Base-by-base conservation (phyloP, 2,888 invertebrate species). In the Sepioteuthis lessoniana region DNA sequence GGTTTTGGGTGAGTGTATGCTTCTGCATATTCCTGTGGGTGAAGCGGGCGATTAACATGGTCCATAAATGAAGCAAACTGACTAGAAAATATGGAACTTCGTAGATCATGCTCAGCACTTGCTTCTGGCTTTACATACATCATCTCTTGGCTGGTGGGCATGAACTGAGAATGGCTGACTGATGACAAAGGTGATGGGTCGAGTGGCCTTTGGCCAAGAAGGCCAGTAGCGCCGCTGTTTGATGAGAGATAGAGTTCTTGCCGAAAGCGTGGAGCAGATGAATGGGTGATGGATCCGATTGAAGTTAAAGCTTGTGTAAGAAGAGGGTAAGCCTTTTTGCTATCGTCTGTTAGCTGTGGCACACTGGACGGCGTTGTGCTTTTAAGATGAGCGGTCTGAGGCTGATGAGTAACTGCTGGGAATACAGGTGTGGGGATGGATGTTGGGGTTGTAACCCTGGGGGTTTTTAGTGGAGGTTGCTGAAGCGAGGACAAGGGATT, bases 281-380 rank as follows among this genome's bases (percentile, higher is more conserved):
- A 92, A 31, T 92, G 92, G 42, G 35, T 92, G 8, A 92, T 42
- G 3, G 92, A 92, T 92, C 46, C 92, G n/a, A 92, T 92, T 42
- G 92, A 92, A 47, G 92, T 92, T 42, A 92, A 92, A 92, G 92
- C 92, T 92, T 92, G 92, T 3, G 92, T 92, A 92, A 92, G 92
- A 92, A 92, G 92, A 42, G 92, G 92, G 42, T 92, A 92, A 42
- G 92, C 47, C 92, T 92, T 92, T 47, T 92, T 92, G 47, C 92
- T 92, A n/a, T 92, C 92, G 16, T 92, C 47, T 92, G 92, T 47
- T 42, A 47, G 92, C 46, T n/a, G 47, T 46, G 92, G 47, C 47
- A 46, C 42, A 46, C 46, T 92, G 92, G 92, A 92, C 92, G 92
- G 92, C 46, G 47, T n/a, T 92, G 92, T 46, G 92, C n/a, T 92